These are phyloP conservation scores for Lagocephalus sceleratus DNA, from an alignment of 2,797 vertebrate species.

Conservation along the genomic window DNA sequence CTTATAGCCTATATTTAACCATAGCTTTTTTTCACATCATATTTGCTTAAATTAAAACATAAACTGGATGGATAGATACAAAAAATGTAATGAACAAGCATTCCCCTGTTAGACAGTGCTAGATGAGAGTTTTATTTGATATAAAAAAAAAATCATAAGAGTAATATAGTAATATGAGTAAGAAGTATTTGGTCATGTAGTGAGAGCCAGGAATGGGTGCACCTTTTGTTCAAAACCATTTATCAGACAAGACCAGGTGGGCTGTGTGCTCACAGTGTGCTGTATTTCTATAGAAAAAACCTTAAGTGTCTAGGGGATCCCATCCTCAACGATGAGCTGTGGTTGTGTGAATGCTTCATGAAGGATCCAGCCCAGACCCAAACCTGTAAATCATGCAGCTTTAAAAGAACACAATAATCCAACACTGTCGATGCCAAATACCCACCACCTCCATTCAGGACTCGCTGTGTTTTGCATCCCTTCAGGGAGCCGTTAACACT, in stretches of 20 bases:
- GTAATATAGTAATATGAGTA: too few species aligned
- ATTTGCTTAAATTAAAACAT: too few species aligned
- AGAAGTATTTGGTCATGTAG: too few species aligned
- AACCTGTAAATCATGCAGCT: slow-evolving; percentile 69
- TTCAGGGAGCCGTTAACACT: slow-evolving; percentile 56
- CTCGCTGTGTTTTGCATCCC: slow-evolving; percentile 56
- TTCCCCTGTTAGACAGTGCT: too few species aligned
- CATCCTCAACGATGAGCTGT: slow-evolving; percentile 37
- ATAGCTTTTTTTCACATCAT: too few species aligned
- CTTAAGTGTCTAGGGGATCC: slow-evolving; percentile 54
- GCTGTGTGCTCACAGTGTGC: slow-evolving; percentile 65
- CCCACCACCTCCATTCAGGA: slow-evolving; percentile 63
- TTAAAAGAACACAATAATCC: slow-evolving; percentile 75
- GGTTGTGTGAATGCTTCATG: slow-evolving; percentile 44
- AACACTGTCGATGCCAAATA: slow-evolving; percentile 56
- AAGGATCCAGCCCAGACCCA: slow-evolving; percentile 58
- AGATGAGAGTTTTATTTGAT: too few species aligned
- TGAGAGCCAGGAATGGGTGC: slow-evolving; percentile 5
- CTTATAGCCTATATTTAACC: too few species aligned
- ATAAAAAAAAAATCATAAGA: too few species aligned
- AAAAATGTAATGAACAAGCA: too few species aligned
- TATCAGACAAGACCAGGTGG: slow-evolving; percentile 73
- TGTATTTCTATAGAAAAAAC: slow-evolving; percentile 66
- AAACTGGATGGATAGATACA: too few species aligned
- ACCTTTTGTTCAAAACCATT: slow-evolving; percentile 61